Evolutionary conservation across 2,888 invertebrate genomes (phyloP), one percentile per base, ranked within the genome.

Genomic region (Pammene aurita): DNA sequence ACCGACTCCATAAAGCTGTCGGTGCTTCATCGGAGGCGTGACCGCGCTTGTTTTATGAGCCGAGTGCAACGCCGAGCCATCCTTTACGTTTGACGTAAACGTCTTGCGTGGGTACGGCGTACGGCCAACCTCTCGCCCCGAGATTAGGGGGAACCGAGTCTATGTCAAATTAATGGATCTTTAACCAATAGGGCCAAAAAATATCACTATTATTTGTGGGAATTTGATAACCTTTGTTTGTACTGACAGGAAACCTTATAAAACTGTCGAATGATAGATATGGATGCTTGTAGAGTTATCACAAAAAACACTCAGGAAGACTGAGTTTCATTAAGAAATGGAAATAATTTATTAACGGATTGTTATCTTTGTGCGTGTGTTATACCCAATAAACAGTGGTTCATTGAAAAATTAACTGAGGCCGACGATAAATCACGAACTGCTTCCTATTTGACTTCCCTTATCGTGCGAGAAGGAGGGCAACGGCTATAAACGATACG

Each of bases 11-110:
- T 87, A 85, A 88, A 89, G 75, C 84, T 87, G 88, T 89, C 88
- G 73, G 81, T 85, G 85, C 81, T 88, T 90, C 90, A 88, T 83
- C 81, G 80, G 76, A 85, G 89, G 89, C 89, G 89, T 86, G 85
- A 77, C 80, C 79, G 71, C 73, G 75, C 74, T 82, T 87, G 85
- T 85, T 88, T 87, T 89, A 89, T 84, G 86, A 84, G 72, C 84
- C 74, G 76, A 71, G 64, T 67, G 61, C 65, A 68, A 54, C 60
- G 42, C 61, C 52, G 42, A 67, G 35, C 71, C 63, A 61, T 72
- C 54, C 61, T 54, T 64, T 64, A 65, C 57, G 57, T 54, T 57
- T 60, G 58, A 58, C 48, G 60, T 26, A 52, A 62, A 55, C 63
- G 64, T 67, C 63, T 70, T 67, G 66, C 62, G 62, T 63, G 56